A percentile compares a stretch with the other conserved stretches of the same genome.
Conservation (phyloP, 2,797 vertebrate genomes). For the Myoxocephalus aenaeus region DNA sequence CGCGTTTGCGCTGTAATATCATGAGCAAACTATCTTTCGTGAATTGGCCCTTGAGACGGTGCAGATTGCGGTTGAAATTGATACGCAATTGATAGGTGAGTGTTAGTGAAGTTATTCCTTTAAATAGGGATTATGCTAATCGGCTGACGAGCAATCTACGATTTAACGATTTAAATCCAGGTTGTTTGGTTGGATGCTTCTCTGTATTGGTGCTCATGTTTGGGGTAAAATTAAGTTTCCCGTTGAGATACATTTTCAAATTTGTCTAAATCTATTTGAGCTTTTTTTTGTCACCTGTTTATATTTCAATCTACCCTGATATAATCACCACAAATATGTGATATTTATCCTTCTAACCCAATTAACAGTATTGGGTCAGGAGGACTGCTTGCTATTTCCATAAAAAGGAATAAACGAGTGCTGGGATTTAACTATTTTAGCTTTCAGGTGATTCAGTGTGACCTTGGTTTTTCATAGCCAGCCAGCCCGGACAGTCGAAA, state of each 20-base stretch:
- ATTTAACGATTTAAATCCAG: slow-evolving; percentile 35
- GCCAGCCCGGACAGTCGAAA: slow-evolving; percentile 42
- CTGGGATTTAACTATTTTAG: slow-evolving; percentile 54
- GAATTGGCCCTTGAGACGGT: not conserved
- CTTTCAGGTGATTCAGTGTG: slow-evolving; percentile 50
- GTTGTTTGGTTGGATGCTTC: not conserved
- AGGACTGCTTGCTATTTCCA: slow-evolving; percentile 56
- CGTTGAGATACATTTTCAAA: slow-evolving; percentile 25
- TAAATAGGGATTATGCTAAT: slow-evolving; percentile 36
- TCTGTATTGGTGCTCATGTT: slow-evolving; percentile 3
- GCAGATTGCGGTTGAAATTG: not conserved
- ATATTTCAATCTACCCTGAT: slow-evolving; percentile 40
- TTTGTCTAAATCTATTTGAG: slow-evolving; percentile 15
- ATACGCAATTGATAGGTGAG: not conserved
- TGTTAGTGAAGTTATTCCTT: slow-evolving; percentile 24
- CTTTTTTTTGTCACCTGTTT: slow-evolving; percentile 37
- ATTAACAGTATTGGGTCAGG: slow-evolving; percentile 57
- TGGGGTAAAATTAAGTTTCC: slow-evolving; percentile 6
- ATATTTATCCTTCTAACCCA: slow-evolving; percentile 30
- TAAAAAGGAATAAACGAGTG: slow-evolving; percentile 61
- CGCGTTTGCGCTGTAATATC: not conserved
- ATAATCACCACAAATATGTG: slow-evolving; percentile 35
- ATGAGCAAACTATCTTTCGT: not conserved
- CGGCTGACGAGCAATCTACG: slow-evolving; percentile 31
- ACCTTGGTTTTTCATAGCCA: slow-evolving; percentile 53